These are phyloP conservation scores for Oopsacas minuta DNA, from an alignment of 37 sponge, comb jelly and placozoan genomes.

Conservation along the genomic window DNA sequence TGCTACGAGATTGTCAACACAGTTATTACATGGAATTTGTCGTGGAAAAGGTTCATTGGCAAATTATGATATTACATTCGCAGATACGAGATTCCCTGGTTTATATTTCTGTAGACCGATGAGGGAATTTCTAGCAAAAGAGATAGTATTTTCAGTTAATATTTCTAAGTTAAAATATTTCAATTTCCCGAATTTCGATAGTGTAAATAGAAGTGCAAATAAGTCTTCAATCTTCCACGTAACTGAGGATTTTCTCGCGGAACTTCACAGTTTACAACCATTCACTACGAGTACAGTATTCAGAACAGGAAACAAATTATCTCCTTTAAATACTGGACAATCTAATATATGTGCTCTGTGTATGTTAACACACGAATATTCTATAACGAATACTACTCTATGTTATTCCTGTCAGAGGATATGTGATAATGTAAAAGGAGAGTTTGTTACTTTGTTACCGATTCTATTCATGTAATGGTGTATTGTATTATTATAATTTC, in stretches of 20 bases:
- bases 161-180: not conserved
- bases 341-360: not conserved
- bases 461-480: not conserved
- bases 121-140: constrained; percentile 9
- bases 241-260: constrained; percentile 14
- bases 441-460: not conserved
- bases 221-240: not conserved
- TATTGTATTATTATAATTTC: not conserved
- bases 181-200: constrained; percentile 3
- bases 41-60: not conserved
- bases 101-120: constrained; percentile 14
- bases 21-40: not conserved
- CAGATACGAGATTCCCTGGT: not conserved
- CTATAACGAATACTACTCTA: not conserved
- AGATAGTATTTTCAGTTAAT: constrained; percentile 11
- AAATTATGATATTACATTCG: not conserved
- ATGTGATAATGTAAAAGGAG: not conserved
- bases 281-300: constrained; percentile 20
- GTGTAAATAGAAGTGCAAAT: not conserved
- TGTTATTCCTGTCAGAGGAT: constrained; percentile 8
- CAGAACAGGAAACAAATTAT: constrained; percentile 24
- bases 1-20: not conserved
- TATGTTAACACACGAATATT: not conserved
- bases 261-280: constrained; percentile 19
- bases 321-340: not conserved